A percentile compares a stretch with the other conserved stretches of the same genome.
These are phyloP conservation scores for Drosophila longiperda DNA, from an alignment of 2,888 invertebrate species.

Conservation along the genomic window DNA sequence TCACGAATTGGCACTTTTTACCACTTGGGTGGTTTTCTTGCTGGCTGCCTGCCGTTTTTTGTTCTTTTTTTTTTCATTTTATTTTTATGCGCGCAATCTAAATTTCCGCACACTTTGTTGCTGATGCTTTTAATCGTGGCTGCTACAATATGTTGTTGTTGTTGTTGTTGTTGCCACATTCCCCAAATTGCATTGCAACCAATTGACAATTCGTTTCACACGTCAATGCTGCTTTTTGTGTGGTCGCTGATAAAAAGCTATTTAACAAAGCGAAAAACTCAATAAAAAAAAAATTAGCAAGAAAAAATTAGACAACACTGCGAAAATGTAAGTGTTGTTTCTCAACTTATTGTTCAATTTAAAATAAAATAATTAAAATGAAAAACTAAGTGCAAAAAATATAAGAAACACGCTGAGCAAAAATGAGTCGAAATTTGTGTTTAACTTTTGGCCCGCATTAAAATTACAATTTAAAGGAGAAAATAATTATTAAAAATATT, in stretches of 20 bases:
- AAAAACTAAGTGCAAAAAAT: not conserved
- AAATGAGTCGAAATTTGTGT: not conserved
- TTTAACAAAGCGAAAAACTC: not conserved
- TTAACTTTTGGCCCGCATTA: not conserved
- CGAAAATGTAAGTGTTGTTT: not conserved
- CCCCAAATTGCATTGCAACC: slow-evolving; percentile 55
- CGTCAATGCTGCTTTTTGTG: slow-evolving; percentile 63
- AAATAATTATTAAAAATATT: not conserved
- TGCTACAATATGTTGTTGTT: slow-evolving; percentile 2
- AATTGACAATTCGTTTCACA: slow-evolving; percentile 64
- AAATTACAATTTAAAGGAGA: not conserved
- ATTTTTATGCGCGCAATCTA: slow-evolving; percentile 7
- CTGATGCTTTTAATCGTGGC: slow-evolving; percentile 13
- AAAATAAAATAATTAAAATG: not conserved
- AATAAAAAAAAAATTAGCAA: not conserved
- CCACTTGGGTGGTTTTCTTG: slow-evolving; percentile 72
- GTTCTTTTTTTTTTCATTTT: slow-evolving; percentile 1
- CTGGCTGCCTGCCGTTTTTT: not conserved
- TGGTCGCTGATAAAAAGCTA: slow-evolving; percentile 48
- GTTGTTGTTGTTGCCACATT: slow-evolving; percentile 53
- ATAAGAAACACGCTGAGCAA: not conserved
- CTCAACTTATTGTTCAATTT: not conserved
- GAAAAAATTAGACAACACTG: not conserved
- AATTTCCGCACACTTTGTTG: slow-evolving; percentile 9
- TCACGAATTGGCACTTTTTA: slow-evolving; percentile 80